A percentile compares a stretch with the other conserved stretches of the same genome.
Evolutionary conservation across 2,113 vertebrate species (phyloP).

Genomic region (Rhegmatorhina hoffmannsi): DNA sequence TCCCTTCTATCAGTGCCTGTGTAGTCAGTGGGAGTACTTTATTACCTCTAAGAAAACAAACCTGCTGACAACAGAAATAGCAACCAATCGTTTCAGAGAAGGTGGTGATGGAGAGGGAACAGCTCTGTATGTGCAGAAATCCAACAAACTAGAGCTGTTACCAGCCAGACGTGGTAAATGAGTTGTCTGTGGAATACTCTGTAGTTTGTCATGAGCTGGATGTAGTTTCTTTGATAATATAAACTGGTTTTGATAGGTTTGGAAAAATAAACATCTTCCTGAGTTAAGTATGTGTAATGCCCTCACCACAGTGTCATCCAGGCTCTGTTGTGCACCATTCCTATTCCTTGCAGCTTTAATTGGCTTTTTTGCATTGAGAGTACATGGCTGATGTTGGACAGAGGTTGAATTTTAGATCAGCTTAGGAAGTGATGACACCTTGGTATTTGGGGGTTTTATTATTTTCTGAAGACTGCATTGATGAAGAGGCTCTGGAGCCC

Average conservation of each 20-base stretch:
- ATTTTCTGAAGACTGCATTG: neutral
- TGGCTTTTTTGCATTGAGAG: neutral
- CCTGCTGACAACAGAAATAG: neutral
- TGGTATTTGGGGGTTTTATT: neutral
- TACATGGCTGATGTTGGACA: neutral
- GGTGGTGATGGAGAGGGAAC: constrained; percentile 12
- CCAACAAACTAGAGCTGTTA: neutral
- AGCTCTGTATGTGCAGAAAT: neutral
- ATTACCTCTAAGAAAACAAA: neutral
- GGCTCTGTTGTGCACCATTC: neutral
- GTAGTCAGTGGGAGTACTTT: neutral
- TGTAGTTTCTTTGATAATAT: neutral
- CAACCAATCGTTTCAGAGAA: neutral
- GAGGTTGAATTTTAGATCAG: neutral
- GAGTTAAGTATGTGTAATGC: neutral
- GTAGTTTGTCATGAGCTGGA: neutral
- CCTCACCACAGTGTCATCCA: neutral
- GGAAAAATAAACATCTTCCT: neutral
- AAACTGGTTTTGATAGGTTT: neutral
- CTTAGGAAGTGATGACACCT: neutral
- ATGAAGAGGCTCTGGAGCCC: neutral
- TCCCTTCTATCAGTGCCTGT: neutral
- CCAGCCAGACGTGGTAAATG: neutral
- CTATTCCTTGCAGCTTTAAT: neutral
- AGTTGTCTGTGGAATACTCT: neutral